These are phyloP conservation scores for Amblyjoppa fuscipennis DNA, from an alignment of 2,888 invertebrate species.

Conservation along the genomic window DNA sequence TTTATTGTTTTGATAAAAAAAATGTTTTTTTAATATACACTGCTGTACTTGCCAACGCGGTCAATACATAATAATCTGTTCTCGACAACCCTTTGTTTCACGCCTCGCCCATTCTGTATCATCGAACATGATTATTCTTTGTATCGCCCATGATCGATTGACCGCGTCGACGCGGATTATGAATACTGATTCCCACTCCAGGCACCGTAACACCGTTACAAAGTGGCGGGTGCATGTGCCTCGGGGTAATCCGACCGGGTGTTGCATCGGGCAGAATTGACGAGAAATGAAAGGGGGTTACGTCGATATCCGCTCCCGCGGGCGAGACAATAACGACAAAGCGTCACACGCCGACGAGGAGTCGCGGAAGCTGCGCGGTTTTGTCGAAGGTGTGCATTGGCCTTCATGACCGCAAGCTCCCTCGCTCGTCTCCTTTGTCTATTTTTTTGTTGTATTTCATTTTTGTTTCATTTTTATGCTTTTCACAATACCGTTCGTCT, in stretches of 20 bases:
- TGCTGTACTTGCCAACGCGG: too few relatives aligned
- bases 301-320: constrained; percentile 56
- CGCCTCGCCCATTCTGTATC: neutral
- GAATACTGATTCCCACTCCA: constrained; percentile 29
- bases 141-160: neutral
- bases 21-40: too few relatives aligned
- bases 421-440: neutral
- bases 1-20: too few relatives aligned
- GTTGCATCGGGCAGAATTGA: constrained; percentile 43
- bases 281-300: constrained; percentile 55
- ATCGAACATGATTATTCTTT: neutral
- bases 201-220: constrained; percentile 10
- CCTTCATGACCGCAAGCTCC: constrained; percentile 41
- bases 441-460: constrained; percentile 16
- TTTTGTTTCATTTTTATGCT: neutral
- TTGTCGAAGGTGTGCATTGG: constrained; percentile 57
- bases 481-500: constrained; percentile 7
- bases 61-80: too few relatives aligned
- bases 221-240: constrained; percentile 45
- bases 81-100: neutral
- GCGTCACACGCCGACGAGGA: constrained; percentile 25
- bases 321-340: constrained; percentile 55
- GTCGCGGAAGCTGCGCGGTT: constrained; percentile 48
- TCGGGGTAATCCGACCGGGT: constrained; percentile 24
- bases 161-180: neutral